Evolutionary conservation across 2,797 vertebrate species (phyloP).

Genomic region (Crax fasciolata): DNA sequence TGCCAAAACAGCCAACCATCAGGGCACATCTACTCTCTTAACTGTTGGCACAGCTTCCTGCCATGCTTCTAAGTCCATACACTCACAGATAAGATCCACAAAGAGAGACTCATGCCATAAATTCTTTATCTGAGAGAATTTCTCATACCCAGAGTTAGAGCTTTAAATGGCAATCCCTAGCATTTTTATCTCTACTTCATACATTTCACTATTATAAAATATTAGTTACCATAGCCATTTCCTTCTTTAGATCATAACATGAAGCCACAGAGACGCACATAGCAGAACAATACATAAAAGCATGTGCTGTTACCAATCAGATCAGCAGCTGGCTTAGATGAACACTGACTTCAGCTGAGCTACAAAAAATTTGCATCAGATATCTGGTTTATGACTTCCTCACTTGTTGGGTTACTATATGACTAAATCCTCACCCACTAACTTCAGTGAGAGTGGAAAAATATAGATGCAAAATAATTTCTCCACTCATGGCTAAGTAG

Average conservation of each 20-base stretch:
- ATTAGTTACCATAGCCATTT: neutral
- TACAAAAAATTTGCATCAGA: neutral
- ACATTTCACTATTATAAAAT: neutral
- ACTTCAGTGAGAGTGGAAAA: neutral
- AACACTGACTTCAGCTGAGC: neutral
- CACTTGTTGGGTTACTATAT: neutral
- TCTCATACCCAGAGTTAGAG: neutral
- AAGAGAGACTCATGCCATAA: neutral
- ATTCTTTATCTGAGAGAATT: neutral
- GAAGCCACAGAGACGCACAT: neutral
- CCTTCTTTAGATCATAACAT: neutral
- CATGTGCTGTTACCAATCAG: neutral
- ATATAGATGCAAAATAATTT: neutral
- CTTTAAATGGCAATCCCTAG: neutral
- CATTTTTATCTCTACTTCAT: neutral
- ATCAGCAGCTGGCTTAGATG: neutral
- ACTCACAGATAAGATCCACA: neutral
- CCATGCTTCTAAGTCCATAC: neutral
- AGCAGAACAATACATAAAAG: neutral
- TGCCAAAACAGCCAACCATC: neutral
- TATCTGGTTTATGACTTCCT: neutral
- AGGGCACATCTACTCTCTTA: neutral
- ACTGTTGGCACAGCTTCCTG: neutral
- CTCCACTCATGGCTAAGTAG: neutral
- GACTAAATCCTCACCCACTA: neutral